phyloP scores from a whole-genome alignment of 2,797 vertebrate species.

The Parauchenoglanis punctatus region DNA sequence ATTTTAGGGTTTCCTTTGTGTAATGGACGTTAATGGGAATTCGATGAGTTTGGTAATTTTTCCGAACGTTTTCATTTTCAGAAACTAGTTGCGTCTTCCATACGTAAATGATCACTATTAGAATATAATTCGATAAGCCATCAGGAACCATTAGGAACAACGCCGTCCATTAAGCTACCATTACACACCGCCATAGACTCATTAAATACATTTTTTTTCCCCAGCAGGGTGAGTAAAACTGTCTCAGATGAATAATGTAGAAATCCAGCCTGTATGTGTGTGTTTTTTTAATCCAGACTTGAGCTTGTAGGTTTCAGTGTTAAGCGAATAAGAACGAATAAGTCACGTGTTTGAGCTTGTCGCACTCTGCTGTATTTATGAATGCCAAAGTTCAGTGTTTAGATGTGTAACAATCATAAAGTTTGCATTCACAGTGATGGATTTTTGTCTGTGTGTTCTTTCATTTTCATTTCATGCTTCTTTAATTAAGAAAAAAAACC shows the following conservation, averaged over 20 bases:
- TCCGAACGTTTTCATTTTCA: no score
- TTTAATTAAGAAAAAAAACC: no score
- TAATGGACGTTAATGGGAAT: background rate
- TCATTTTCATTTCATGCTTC: background rate
- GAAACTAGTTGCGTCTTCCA: background rate
- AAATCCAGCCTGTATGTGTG: no score
- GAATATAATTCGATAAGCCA: background rate
- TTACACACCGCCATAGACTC: background rate
- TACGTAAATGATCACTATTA: background rate
- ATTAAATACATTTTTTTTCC: background rate
- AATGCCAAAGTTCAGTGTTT: slow-evolving; percentile 17
- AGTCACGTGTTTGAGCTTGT: background rate
- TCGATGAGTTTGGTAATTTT: background rate
- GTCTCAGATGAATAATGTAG: background rate
- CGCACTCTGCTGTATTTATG: background rate
- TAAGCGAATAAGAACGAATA: background rate
- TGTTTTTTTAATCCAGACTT: background rate
- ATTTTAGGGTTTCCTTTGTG: background rate
- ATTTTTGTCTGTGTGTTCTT: background rate
- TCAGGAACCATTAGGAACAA: background rate
- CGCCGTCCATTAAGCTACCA: background rate
- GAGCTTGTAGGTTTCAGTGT: background rate
- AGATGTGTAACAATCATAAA: background rate
- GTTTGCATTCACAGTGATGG: background rate
- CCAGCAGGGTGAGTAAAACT: background rate